A percentile compares a stretch with the other conserved stretches of the same genome.
These are phyloP conservation scores for Eupithecia pulchellata DNA, from an alignment of 2,888 invertebrate genomes.

Conservation along the genomic window DNA sequence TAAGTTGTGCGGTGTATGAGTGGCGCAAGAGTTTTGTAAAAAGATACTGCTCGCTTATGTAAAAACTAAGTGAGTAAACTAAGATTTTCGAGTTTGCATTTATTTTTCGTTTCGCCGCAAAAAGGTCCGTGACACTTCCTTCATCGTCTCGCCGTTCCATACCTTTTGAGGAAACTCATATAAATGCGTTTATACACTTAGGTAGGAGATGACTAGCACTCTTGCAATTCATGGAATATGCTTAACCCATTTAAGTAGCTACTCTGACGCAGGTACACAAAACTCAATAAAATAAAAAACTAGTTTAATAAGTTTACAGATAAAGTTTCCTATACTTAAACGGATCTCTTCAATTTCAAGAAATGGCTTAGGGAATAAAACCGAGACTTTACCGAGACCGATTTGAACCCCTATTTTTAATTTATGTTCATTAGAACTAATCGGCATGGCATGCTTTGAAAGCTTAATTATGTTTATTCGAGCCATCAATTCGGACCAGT, in stretches of 20 bases:
- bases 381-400: no score
- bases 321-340: conserved; percentile 21
- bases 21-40: not conserved
- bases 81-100: not conserved
- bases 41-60: not conserved
- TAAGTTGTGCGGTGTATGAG: not conserved
- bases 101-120: not conserved
- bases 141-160: not conserved
- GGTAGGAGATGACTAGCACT: not conserved
- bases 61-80: not conserved
- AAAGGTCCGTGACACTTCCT: not conserved
- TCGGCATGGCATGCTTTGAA: conserved; percentile 75
- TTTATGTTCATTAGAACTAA: conserved; percentile 57
- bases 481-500: conserved; percentile 75
- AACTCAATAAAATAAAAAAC: conserved; percentile 30
- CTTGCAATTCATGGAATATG: not conserved
- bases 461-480: conserved; percentile 81
- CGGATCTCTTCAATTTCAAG: not conserved
- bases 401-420: not conserved
- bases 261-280: not conserved
- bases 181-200: no score
- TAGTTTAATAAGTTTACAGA: conserved; percentile 19
- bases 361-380: conserved; percentile 23
- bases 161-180: not conserved
- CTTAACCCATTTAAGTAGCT: not conserved